Percentiles rank a stretch among this genome's conserved stretches.
phyloP scores from a whole-genome alignment of 2,797 vertebrate species.

The Gouania willdenowi region DNA sequence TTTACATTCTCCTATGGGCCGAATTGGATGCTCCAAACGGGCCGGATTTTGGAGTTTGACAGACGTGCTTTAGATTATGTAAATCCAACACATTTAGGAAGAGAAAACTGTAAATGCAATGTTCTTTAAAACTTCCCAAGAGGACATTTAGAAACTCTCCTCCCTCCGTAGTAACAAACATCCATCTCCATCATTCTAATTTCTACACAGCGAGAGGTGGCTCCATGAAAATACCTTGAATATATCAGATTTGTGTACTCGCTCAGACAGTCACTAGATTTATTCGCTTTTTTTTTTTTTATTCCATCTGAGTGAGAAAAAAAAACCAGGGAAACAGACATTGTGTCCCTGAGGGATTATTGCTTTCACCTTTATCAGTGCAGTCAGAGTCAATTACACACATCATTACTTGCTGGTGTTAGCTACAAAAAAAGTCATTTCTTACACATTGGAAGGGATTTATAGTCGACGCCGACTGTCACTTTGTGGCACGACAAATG shows the following conservation, averaged over 20 bases:
- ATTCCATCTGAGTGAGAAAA: constrained; percentile 21
- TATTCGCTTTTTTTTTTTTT: too few relatives aligned
- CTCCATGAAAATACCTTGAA: constrained; percentile 33
- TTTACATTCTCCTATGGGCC: too few relatives aligned
- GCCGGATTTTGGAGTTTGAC: too few relatives aligned
- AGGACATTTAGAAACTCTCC: too few relatives aligned
- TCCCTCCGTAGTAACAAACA: not conserved
- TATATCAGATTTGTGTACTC: constrained; percentile 17
- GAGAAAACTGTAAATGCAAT: too few relatives aligned
- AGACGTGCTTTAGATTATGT: too few relatives aligned
- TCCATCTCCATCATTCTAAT: not conserved
- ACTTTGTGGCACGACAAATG: constrained; percentile 31
- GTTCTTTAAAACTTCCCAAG: too few relatives aligned
- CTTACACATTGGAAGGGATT: constrained; percentile 34
- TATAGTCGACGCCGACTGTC: constrained; percentile 42
- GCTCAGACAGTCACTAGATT: constrained; percentile 16
- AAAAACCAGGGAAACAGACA: constrained; percentile 21
- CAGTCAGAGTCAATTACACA: constrained; percentile 66
- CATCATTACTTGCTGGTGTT: constrained; percentile 55
- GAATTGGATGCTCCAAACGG: too few relatives aligned
- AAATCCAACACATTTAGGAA: too few relatives aligned
- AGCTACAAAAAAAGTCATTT: constrained; percentile 59
- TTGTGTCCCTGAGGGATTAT: constrained; percentile 37
- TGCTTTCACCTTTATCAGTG: constrained; percentile 39
- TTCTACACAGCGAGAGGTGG: constrained; percentile 1